Conservation (phyloP, 2,888 invertebrate genomes). For the Elysia crispata region DNA sequence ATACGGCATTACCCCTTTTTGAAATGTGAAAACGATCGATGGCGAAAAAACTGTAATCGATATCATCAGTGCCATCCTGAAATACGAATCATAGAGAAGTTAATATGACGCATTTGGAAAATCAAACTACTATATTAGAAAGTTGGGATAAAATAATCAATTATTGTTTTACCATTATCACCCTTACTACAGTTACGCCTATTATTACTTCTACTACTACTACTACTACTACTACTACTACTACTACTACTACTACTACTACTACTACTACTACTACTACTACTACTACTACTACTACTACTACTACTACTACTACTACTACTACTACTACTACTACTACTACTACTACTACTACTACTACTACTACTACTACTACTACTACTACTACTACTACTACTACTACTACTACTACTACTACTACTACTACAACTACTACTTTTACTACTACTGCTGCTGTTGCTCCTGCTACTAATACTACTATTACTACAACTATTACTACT, state of each 20-base stretch:
- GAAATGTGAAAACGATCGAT: conserved; percentile 76
- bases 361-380: conserved; percentile 46
- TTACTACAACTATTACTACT: no score
- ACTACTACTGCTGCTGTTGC: conserved; percentile 23
- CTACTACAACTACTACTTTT: conserved; percentile 31
- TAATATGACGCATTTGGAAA: no score
- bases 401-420: conserved; percentile 38
- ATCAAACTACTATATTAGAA: no score
- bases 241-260: conserved; percentile 19
- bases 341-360: conserved; percentile 33
- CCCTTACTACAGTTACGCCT: neutral
- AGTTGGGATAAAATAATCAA: no score
- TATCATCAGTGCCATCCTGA: conserved; percentile 44
- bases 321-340: conserved; percentile 38
- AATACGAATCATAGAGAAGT: no score
- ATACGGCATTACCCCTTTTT: conserved; percentile 66
- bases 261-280: conserved; percentile 35
- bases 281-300: conserved; percentile 38
- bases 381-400: conserved; percentile 40
- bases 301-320: conserved; percentile 14
- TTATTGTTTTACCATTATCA: no score
- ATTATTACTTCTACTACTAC: conserved; percentile 6
- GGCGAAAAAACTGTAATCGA: conserved; percentile 70
- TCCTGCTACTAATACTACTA: no score
- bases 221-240: conserved; percentile 19